phyloP scores from a whole-genome alignment of 2,113 vertebrate species.

The Cryptotis parvus region DNA sequence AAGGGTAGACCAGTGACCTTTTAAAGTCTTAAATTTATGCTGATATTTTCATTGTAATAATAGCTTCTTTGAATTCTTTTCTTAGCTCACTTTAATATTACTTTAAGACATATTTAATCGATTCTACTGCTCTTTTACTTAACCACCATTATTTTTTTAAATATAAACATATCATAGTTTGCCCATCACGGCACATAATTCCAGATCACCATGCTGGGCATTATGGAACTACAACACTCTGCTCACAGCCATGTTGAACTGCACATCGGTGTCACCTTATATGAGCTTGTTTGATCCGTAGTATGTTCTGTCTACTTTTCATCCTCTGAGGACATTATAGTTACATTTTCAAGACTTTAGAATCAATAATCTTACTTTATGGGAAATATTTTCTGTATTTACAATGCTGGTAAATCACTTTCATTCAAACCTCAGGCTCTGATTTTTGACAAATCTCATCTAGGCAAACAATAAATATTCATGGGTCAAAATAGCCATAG shows the following conservation, averaged over 20 bases:
- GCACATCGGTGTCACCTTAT: neutral
- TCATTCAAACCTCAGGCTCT: neutral
- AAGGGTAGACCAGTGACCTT: constrained; percentile 17
- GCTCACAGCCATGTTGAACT: too few relatives aligned
- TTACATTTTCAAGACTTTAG: neutral
- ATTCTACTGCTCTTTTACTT: constrained; percentile 21
- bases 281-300: neutral
- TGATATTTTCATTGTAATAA: neutral
- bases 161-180: neutral
- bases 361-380: neutral
- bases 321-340: neutral
- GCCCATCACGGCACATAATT: neutral
- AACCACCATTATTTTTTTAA: neutral
- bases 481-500: neutral
- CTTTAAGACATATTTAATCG: neutral
- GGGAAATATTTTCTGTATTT: neutral
- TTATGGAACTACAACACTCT: neutral
- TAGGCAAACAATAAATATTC: neutral
- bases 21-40: constrained; percentile 2
- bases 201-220: neutral
- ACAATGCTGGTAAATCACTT: neutral
- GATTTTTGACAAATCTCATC: neutral
- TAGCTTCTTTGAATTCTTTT: constrained; percentile 40
- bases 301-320: neutral
- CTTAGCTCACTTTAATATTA: constrained; percentile 52